A percentile compares a stretch with the other conserved stretches of the same genome.
These are phyloP conservation scores for Apogon hyalosoma DNA, from an alignment of 2,797 vertebrate genomes.

Conservation along the genomic window DNA sequence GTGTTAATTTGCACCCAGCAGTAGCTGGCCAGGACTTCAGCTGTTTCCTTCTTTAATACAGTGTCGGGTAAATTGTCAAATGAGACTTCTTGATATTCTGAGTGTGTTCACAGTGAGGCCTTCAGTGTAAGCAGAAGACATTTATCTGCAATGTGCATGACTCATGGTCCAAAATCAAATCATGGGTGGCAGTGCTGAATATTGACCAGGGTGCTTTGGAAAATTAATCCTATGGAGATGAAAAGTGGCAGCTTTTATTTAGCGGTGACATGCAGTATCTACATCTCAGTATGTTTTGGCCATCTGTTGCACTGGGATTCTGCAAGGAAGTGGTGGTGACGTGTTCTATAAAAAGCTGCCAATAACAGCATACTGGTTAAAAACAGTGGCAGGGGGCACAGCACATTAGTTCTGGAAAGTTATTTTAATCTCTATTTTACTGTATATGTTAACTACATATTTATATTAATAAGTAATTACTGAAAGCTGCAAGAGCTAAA, in stretches of 20 bases:
- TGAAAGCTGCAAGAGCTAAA: no score
- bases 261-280: constrained; percentile 1
- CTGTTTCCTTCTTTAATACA: constrained; percentile 47
- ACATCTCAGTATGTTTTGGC: background rate
- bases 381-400: background rate
- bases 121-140: background rate
- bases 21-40: constrained; percentile 46
- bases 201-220: background rate
- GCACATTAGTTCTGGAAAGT: background rate
- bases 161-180: background rate
- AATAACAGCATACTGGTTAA: background rate
- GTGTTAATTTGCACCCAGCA: constrained; percentile 48
- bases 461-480: background rate
- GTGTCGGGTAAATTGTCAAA: constrained; percentile 26
- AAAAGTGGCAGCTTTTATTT: constrained; percentile 8
- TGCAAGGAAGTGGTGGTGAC: constrained; percentile 15
- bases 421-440: background rate
- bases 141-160: constrained; percentile 5
- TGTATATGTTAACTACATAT: background rate
- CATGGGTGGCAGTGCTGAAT: background rate
- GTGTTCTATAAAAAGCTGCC: constrained; percentile 17
- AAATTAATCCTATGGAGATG: background rate
- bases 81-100: constrained; percentile 3
- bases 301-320: constrained; percentile 16
- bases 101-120: background rate